Percentiles rank a stretch among this genome's conserved stretches.
These are phyloP conservation scores for Procambarus virginalis DNA, from an alignment of 1,140 invertebrate genomes.

Conservation along the genomic window DNA sequence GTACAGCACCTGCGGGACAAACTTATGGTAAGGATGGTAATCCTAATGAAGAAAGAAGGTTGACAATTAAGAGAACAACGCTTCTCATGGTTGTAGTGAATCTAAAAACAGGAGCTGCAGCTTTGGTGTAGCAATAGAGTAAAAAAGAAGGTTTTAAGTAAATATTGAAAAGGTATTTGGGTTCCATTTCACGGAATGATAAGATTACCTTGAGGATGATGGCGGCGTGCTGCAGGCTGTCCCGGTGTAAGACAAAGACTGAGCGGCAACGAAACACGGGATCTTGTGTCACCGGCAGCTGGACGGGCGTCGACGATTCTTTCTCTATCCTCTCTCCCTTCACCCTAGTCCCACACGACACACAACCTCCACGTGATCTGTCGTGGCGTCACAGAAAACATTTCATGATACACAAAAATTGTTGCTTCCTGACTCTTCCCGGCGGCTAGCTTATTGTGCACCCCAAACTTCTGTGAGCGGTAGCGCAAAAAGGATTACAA, in stretches of 20 bases:
- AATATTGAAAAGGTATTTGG: no score
- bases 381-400: background rate
- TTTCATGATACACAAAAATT: background rate
- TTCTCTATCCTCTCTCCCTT: conserved; percentile 29
- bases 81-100: no score
- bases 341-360: conserved; percentile 52
- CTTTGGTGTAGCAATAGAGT: no score
- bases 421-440: background rate
- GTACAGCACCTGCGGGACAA: conserved; percentile 35
- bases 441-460: no score
- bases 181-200: no score
- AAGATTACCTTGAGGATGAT: conserved; percentile 41
- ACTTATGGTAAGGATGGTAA: background rate
- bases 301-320: conserved; percentile 39
- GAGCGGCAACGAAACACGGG: conserved; percentile 37
- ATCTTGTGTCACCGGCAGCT: conserved; percentile 45
- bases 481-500: no score
- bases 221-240: conserved; percentile 49
- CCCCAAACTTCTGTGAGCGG: no score
- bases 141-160: no score
- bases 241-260: conserved; percentile 33
- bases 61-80: background rate
- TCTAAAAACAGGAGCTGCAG: no score
- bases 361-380: conserved; percentile 52
- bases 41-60: background rate